Percentiles rank a stretch among this genome's conserved stretches.
Evolutionary conservation across 2,113 vertebrate species (phyloP).

Genomic region (Riparia riparia): DNA sequence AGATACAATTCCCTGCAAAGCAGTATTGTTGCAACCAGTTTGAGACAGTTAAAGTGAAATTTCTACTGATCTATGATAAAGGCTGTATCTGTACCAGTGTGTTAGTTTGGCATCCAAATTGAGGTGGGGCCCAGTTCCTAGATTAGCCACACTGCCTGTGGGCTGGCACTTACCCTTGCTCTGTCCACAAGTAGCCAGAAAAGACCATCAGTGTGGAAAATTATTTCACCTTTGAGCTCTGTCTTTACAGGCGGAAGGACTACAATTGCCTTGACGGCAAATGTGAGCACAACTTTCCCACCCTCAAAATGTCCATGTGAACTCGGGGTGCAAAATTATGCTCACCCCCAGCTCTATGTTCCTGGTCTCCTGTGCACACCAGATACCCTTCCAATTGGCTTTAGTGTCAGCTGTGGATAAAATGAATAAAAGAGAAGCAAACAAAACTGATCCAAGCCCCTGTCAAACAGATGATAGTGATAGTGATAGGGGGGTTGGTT

Average conservation of each 20-base stretch:
- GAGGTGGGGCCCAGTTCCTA: neutral
- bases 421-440: neutral
- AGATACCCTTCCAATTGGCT: neutral
- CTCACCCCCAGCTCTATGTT: neutral
- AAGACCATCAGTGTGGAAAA: neutral
- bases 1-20: neutral
- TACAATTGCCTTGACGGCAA: neutral
- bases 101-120: neutral
- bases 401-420: neutral
- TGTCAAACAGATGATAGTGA: neutral
- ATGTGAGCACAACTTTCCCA: neutral
- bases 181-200: neutral
- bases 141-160: neutral
- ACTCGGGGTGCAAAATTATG: neutral
- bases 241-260: neutral
- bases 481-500: neutral
- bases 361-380: neutral
- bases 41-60: neutral
- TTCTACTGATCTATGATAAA: neutral
- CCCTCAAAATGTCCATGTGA: rapidly evolving
- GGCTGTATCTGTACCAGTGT: neutral
- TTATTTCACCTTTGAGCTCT: neutral
- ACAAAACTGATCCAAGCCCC: neutral
- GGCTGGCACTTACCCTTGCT: neutral
- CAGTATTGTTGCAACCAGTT: neutral